Base-by-base conservation (phyloP, 2,888 invertebrate species). In the Erebia aethiops region DNA sequence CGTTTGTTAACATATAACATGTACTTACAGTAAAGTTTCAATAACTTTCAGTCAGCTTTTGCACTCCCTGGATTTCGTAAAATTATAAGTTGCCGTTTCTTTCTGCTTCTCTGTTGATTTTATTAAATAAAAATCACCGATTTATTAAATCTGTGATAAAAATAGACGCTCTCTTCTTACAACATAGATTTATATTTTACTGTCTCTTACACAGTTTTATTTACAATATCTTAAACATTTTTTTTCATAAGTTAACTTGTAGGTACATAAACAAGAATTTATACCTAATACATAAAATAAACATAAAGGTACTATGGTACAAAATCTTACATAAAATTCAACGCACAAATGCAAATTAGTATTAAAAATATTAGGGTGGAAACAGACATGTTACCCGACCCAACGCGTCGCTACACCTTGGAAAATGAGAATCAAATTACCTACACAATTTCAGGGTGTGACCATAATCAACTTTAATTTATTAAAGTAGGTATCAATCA, bases 341-440 rank as follows among this genome's bases (percentile, higher is more conserved):
- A 51, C 60, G n/a, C 46, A 49, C 51, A 57, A 66, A 68, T 65
- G 43, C 46, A 68, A 73, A 73, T 26, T 61, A 65, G 51, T 7
- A 16, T 13, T 9, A 9, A 9, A 52, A 52, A 52, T 52, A 16
- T 52, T 52, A 52, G 52, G 52, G 52, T 16, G 16, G n/a, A 9
- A 16, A 52, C 16, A 52, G 52, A 16, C 52, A 52, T 3, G 52
- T 16, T n/a, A 52, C n/a, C n/a, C 51, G 46, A 46, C 46, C 11
- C 46, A 11, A 46, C 9, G 46, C 46, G 1, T 11, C 13, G 11
- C 4, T 11, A 46, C 13, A 9, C 46, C 3, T 11, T 13, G 46
- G 8, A 35, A 35, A 35, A 7, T 35, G 35, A 35, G 7, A 35
- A 35, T 35, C 7, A 35, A 35, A 35, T 35, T 35, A n/a, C n/a